Base-by-base conservation (phyloP, 2,888 invertebrate species). In the Operophtera brumata region DNA sequence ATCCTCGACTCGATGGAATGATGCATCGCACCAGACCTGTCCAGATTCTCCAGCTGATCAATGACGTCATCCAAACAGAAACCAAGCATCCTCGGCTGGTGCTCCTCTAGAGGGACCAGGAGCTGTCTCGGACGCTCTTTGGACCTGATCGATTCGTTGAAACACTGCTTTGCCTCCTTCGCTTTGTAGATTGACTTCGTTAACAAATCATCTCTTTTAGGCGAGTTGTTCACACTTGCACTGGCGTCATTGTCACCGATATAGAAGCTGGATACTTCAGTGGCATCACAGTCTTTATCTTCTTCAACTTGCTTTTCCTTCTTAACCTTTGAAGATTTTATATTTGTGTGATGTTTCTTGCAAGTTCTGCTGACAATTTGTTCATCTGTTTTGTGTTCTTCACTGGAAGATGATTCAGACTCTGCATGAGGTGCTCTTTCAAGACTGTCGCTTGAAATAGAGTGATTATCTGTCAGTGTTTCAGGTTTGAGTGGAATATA, bases 271-370 rank as follows among this genome's bases (percentile, higher is more conserved):
- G 80, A 73, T 0, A 54, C 42, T 61, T 86, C 85, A 0, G 85
- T 82, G 0, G 76, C 84, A 13, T 88, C 86, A 14, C 75, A 66
- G 40, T 87, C 87, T 61, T 86, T 86, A 5, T 80, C 73, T 28
- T 86, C 86, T 0, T 78, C 59, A 0, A 70, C 69, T 47, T 78
- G 73, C 34, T 77, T 82, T 47, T 74, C 75, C 28, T 78, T 80
- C 58, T 69, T 81, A 10, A 75, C 75, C 37, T 73, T 69, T 0
- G 87, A 86, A 0, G 78, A 82, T 55, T 89, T 89, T 32, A 86
- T 88, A 47, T 88, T 88, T 0, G 78, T 80, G 67, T 86, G 72
- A 57, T 89, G 88, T 50, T 88, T 88, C 64, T 88, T 88, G 61
- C 88, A 89, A 3, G 73, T 54, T 47, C 66, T 78, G 3, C 50